Evolutionary conservation across 1,140 invertebrate species (phyloP), one percentile per base, ranked within the genome.

Genomic region (Diachasma alloeum): DNA sequence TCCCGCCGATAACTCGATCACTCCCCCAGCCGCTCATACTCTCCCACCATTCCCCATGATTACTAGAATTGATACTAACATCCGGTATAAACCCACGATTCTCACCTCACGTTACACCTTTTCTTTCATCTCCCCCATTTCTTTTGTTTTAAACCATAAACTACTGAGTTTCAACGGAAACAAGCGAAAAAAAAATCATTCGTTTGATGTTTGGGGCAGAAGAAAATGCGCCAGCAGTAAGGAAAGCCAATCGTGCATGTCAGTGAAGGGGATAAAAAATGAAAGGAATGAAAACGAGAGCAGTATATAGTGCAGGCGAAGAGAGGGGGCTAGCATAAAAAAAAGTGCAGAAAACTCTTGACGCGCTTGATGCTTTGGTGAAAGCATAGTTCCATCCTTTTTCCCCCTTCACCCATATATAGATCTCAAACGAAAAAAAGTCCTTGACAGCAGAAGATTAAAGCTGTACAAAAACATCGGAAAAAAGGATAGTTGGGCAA

Each of bases 11-110:
- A 63, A 63, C 59, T 63, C 59, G 59, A 63, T 63, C 59, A 63
- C 24, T 56, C 48, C 48, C 48, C 8, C 59, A 11, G 59, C 59
- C 26, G 15, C 71, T 73, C 26, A 31, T 53, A 19, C 31, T 15
- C 26, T 31, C 24, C 2, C 31, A 31, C 26, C 39, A 37, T 53
- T 69, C 42, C 13, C 37, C 39, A 72, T 73, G 77, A 78, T 78
- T 56, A 42, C 69, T 37, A 72, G 59, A 68, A 78, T 69, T 74
- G 77, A 78, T 78, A 78, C 74, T 75, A n/a, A 74, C 67, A 78
- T 78, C 77, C 77, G 73, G 77, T 53, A 78, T 59, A 9, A 53
- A 17, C 42, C 26, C 42, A 36, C 56, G 17, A 37, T 73, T 73
- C 71, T 56, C 71, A 31, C 44, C 26, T 31, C 48, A 22, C 24